Base-by-base conservation (phyloP, 2,113 vertebrate genomes). In the Nothocercus julius region DNA sequence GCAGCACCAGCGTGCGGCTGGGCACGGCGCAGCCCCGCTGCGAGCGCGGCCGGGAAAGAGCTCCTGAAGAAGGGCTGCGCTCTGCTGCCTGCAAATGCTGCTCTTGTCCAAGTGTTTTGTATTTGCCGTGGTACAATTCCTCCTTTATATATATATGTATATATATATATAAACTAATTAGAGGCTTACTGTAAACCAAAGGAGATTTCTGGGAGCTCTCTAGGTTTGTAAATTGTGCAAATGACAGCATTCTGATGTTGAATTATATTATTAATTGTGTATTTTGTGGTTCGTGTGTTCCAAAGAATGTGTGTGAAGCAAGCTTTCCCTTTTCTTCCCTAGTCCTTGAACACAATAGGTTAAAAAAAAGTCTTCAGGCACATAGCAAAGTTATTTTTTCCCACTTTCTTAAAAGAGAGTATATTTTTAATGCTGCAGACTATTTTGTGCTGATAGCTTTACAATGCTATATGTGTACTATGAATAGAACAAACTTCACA, bases 1-100 rank as follows among this genome's bases (percentile, higher is more conserved):
- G 88, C 90, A 95, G 89, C 96, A 97, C 76, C 87, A 72, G 56
- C 87, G 79, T 93, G 85, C 87, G 92, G 69, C 92, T 97, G 86
- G 79, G 86, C 89, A 92, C 79, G 63, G 51, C 87, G 80, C 95
- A 95, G 66, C 32, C 45, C 17, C 81, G 84, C 92, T 85, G 42
- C 66, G 77, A 67, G 18, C 63, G 80, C 51, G 68, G 82, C 92
- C 88, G 94, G 93, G 78, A 89, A 93, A 59, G 95, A 94, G 58
- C 64, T 74, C 93, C 74, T 85, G 93, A 16, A 82, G 86, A 93
- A 95, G 63, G 67, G 59, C 79, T 93, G 32, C 30, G 38, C 47
- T 77, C 82, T 95, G 82, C 85, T 95, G 62, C 87, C 96, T 90
- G 36, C 20, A 83, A 85, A 76, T 51, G 72, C 62, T 87, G 20